phyloP scores from a whole-genome alignment of 2,797 vertebrate species.

The Danio albolineatus region DNA sequence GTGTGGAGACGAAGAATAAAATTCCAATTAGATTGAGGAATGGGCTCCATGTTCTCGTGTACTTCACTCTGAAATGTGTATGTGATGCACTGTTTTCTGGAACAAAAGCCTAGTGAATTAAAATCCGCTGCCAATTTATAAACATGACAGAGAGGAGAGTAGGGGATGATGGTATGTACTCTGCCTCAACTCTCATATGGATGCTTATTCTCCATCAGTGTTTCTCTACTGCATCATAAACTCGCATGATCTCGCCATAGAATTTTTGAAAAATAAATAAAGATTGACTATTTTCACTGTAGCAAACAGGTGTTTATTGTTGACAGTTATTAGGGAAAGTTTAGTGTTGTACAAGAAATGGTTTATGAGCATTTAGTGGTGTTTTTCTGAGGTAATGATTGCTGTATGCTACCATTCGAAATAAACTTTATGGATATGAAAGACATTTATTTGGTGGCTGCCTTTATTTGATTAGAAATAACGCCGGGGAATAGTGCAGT shows the following conservation, averaged over 20 bases:
- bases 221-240: slow-evolving; percentile 37
- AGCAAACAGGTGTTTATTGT: background rate
- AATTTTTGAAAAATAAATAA: slow-evolving; percentile 11
- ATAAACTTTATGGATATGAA: background rate
- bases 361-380: background rate
- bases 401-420: background rate
- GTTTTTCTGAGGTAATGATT: background rate
- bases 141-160: slow-evolving; percentile 27
- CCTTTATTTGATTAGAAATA: no score
- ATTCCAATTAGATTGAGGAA: slow-evolving; percentile 41
- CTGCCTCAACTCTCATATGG: slow-evolving; percentile 20
- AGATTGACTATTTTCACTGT: background rate
- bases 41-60: slow-evolving; percentile 20
- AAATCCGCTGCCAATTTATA: slow-evolving; percentile 38
- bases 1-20: background rate
- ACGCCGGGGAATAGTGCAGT: no score
- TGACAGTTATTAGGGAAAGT: slow-evolving; percentile 24
- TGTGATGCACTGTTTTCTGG: slow-evolving; percentile 4
- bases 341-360: background rate
- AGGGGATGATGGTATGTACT: slow-evolving; percentile 8
- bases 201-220: slow-evolving; percentile 23
- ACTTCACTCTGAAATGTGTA: slow-evolving; percentile 41
- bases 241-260: slow-evolving; percentile 8
- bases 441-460: no score
- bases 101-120: slow-evolving; percentile 52